Base-by-base conservation (phyloP, 2,113 vertebrate species). In the Mola mola region DNA sequence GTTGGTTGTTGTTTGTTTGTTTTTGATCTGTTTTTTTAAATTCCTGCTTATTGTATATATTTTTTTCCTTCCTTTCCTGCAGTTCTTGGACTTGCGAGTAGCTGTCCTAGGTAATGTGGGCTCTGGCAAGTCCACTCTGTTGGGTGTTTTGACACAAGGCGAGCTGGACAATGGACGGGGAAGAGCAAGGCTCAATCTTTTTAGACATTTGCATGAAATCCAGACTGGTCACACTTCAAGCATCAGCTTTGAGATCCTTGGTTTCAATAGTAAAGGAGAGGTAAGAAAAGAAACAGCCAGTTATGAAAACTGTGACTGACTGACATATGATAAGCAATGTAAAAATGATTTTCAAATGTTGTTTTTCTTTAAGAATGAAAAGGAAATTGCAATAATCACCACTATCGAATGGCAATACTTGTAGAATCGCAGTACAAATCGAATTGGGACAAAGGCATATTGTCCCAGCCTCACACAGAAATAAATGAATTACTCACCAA, bases 191-290 rank as follows among this genome's bases (percentile, higher is more conserved):
- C 96, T 99, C 79, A 99, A 99, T 88, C 96, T 99, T 57, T 99
- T 99, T 86, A 94, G 97, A 41, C 97, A 99, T 69, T 94, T 98
- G 21, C 97, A 99, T 62, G 97, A 99, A 87, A 99, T 99, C 88
- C 97, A 99, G 74, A 96, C 96, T 6, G 97, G 97, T 68, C 93
- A 97, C 16, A 99, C 97, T 0, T 99, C 97, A 9, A 99, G 97
- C 85, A 99, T 99, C 88, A 99, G 97, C 91, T 98, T 99, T 88
- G 97, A 99, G 89, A 98, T 99, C 78, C 93, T 99, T 0, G 97
- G 97, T 51, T 98, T 99, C 82, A 97, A 96, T 84, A 98, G 95
- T 87, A 98, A 96, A 92, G 97, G 97, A 87, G 95, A 98, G 94
- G 97, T 98, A 78, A 86, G 87, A 41, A 36, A 59, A 36, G 2